phyloP scores from a whole-genome alignment of 2,113 vertebrate species.

The Manacus vitellinus region DNA sequence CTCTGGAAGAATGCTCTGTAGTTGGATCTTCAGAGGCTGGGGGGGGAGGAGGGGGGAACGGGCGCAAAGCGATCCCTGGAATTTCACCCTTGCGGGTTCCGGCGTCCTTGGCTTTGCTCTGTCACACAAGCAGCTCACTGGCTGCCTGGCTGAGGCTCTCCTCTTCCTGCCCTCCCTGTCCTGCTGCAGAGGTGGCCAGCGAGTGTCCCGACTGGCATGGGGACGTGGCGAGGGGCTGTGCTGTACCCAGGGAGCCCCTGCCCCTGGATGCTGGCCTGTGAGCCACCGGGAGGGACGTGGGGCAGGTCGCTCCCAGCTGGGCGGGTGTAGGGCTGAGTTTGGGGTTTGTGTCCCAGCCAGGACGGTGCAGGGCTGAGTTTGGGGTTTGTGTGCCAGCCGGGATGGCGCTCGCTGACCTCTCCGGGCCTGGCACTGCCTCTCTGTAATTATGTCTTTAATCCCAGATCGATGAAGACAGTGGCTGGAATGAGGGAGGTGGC shows the following conservation, averaged over 20 bases:
- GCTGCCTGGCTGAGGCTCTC: background rate
- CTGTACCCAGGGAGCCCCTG: background rate
- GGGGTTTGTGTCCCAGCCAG: background rate
- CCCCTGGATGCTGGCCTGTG: background rate
- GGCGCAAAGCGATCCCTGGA: background rate
- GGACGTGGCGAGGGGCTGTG: background rate
- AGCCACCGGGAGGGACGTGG: rapidly evolving
- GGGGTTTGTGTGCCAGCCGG: background rate
- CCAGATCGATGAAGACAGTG: background rate
- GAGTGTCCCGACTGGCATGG: rapidly evolving
- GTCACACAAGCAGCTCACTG: background rate
- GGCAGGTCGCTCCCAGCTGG: background rate
- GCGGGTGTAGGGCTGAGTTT: background rate
- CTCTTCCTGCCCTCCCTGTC: background rate
- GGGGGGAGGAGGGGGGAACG: background rate
- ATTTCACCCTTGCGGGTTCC: background rate
- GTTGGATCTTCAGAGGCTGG: slow-evolving; percentile 1
- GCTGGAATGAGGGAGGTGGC: background rate
- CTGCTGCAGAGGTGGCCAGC: background rate
- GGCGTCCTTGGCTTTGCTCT: background rate
- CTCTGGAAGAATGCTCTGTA: slow-evolving; percentile 26
- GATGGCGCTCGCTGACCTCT: background rate
- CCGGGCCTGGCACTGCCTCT: background rate
- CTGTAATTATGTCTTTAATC: background rate
- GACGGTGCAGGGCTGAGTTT: background rate